phyloP scores from a whole-genome alignment of 2,888 invertebrate genomes.

The Onthophagus sagittarius region DNA sequence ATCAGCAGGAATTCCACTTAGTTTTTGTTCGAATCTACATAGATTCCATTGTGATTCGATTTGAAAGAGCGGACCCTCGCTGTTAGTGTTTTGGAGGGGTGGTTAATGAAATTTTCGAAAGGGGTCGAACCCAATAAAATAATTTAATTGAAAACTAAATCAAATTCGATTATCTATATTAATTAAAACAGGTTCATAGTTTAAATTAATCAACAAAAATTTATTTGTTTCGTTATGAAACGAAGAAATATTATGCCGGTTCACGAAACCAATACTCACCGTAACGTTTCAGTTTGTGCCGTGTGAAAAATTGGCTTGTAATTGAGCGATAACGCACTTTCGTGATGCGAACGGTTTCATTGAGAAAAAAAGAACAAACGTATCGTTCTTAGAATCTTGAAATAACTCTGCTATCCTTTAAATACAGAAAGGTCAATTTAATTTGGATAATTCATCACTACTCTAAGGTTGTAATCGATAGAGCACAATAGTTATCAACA shows the following conservation, averaged over 20 bases:
- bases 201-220: too few relatives aligned
- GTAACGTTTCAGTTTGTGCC: neutral
- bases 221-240: too few relatives aligned
- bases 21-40: neutral
- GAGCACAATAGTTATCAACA: too few relatives aligned
- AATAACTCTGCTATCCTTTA: too few relatives aligned
- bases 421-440: too few relatives aligned
- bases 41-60: neutral
- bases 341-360: neutral
- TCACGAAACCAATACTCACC: neutral
- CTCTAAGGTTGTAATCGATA: too few relatives aligned
- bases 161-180: neutral
- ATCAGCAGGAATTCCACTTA: neutral
- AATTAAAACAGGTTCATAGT: too few relatives aligned
- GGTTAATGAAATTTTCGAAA: neutral
- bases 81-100: neutral
- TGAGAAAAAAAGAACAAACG: neutral
- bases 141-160: neutral
- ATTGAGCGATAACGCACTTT: neutral
- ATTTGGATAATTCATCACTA: too few relatives aligned
- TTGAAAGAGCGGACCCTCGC: neutral
- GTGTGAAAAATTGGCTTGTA: neutral
- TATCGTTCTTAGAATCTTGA: neutral
- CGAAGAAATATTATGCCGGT: neutral
- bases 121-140: neutral